phyloP scores from a whole-genome alignment of 2,888 invertebrate species.

The Nudaria mundana region DNA sequence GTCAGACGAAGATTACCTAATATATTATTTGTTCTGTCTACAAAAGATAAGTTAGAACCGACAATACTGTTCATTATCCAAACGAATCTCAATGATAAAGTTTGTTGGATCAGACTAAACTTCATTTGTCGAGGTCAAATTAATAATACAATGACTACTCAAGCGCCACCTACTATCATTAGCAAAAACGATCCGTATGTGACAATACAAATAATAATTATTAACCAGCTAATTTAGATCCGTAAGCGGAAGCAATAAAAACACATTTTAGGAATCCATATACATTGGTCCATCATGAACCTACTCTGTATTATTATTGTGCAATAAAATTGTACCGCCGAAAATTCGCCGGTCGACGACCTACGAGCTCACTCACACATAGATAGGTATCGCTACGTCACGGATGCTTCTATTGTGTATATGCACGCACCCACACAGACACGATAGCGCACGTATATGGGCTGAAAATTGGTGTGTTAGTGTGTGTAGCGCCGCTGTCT shows the following conservation, averaged over 20 bases:
- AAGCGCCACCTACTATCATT: slow-evolving; percentile 10
- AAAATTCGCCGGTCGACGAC: slow-evolving; percentile 52
- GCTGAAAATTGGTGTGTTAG: slow-evolving; percentile 24
- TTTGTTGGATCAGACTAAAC: slow-evolving; percentile 6
- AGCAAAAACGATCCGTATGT: slow-evolving; percentile 10
- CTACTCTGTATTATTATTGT: slow-evolving; percentile 39
- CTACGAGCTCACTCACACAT: slow-evolving; percentile 40
- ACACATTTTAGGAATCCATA: slow-evolving; percentile 7
- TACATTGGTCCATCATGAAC: slow-evolving; percentile 13
- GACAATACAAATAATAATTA: slow-evolving; percentile 17
- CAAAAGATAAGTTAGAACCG: not conserved
- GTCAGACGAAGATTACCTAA: slow-evolving; percentile 12
- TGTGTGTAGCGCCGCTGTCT: slow-evolving; percentile 26
- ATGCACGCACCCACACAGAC: slow-evolving; percentile 35
- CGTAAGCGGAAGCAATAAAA: not conserved
- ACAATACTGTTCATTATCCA: not conserved
- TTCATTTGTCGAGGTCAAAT: slow-evolving; percentile 14
- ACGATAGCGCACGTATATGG: slow-evolving; percentile 20
- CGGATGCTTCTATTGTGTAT: slow-evolving; percentile 37
- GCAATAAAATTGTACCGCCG: slow-evolving; percentile 47
- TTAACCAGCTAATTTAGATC: slow-evolving; percentile 6
- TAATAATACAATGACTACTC: slow-evolving; percentile 4
- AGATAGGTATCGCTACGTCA: slow-evolving; percentile 38
- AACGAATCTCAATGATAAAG: slow-evolving; percentile 2
- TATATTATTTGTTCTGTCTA: not conserved